A percentile compares a stretch with the other conserved stretches of the same genome.
Evolutionary conservation across 2,797 vertebrate species (phyloP).

Genomic region (Apogon hyalosoma): DNA sequence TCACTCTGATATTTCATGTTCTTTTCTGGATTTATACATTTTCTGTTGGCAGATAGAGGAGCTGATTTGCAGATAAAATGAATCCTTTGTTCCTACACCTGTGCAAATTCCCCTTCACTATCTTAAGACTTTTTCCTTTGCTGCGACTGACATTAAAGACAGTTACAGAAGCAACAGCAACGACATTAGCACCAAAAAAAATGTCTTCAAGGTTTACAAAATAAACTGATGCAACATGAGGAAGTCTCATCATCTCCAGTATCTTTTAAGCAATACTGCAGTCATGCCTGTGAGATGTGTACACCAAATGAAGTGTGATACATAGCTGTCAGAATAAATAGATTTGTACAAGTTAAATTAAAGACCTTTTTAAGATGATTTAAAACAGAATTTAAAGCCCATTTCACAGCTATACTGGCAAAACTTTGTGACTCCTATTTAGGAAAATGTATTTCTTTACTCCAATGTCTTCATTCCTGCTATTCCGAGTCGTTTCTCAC

Average conservation of each 20-base stretch:
- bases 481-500: too few relatives aligned
- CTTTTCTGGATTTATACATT: neutral
- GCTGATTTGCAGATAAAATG: neutral
- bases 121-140: neutral
- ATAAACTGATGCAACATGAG: conserved; percentile 40
- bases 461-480: too few relatives aligned
- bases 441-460: too few relatives aligned
- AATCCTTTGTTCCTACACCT: conserved; percentile 6
- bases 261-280: conserved; percentile 35
- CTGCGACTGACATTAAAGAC: conserved; percentile 12
- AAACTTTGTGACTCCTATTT: too few relatives aligned
- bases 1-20: neutral
- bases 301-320: neutral
- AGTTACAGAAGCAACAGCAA: conserved; percentile 9
- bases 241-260: conserved; percentile 48
- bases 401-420: too few relatives aligned
- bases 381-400: too few relatives aligned
- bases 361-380: too few relatives aligned
- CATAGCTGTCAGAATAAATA: neutral
- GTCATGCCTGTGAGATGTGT: neutral
- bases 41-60: neutral
- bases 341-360: too few relatives aligned
- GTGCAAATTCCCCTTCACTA: neutral
- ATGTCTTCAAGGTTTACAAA: conserved; percentile 38
- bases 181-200: conserved; percentile 35